These are phyloP conservation scores for Iselma pallidipennis DNA, from an alignment of 2,888 invertebrate species.

Conservation along the genomic window DNA sequence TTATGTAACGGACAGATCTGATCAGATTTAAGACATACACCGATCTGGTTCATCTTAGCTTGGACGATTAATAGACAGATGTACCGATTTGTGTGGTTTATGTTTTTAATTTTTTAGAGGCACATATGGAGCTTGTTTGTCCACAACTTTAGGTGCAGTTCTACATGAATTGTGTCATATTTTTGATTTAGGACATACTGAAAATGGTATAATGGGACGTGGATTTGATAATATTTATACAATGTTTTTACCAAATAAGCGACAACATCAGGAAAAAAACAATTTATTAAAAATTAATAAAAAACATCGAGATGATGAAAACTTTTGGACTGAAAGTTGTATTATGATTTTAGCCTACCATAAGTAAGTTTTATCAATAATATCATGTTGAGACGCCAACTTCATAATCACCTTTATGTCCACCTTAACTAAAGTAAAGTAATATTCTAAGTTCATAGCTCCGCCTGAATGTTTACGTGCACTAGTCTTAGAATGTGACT, in stretches of 20 bases:
- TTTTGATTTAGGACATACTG: constrained; percentile 91
- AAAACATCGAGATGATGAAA: constrained; percentile 53
- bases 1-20: too few species aligned
- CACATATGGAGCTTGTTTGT: constrained; percentile 84
- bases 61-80: not conserved
- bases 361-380: constrained; percentile 55
- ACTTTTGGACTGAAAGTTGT: constrained; percentile 67
- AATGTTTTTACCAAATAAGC: constrained; percentile 62
- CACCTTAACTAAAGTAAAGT: too few species aligned
- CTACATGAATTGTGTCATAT: constrained; percentile 94
- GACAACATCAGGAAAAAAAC: constrained; percentile 32
- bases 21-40: too few species aligned
- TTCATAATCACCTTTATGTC: constrained; percentile 8
- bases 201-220: constrained; percentile 90
- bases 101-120: constrained; percentile 59
- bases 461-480: too few species aligned
- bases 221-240: constrained; percentile 84
- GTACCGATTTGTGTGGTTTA: not conserved
- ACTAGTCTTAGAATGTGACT: too few species aligned
- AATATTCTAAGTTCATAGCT: too few species aligned
- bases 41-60: too few species aligned
- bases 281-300: constrained; percentile 34
- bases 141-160: constrained; percentile 88
- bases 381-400: not conserved
- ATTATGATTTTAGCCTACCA: constrained; percentile 69